Conservation (phyloP, 1,140 invertebrate species). For the Scaptodrosophila lebanonensis region DNA sequence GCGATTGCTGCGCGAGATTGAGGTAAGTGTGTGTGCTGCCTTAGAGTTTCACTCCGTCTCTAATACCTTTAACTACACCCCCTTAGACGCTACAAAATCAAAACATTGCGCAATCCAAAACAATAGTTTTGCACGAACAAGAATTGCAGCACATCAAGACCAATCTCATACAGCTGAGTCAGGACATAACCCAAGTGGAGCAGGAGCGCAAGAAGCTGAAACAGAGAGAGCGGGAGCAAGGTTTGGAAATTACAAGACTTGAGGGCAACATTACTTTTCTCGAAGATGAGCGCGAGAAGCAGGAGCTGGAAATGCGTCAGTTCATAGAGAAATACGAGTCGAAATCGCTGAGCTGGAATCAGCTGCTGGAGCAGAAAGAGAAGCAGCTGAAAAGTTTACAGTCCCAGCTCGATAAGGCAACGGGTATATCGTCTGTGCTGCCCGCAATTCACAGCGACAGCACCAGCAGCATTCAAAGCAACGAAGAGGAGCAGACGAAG, state of each 20-base stretch:
- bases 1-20: slow-evolving; percentile 66
- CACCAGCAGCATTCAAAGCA: slow-evolving; percentile 25
- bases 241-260: slow-evolving; percentile 49
- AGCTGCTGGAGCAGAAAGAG: slow-evolving; percentile 57
- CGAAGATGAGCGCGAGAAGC: slow-evolving; percentile 65
- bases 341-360: slow-evolving; percentile 49
- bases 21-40: slow-evolving; percentile 33
- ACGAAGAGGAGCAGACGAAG: slow-evolving; percentile 40
- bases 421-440: too few species aligned
- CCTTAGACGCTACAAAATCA: slow-evolving; percentile 63
- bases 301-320: slow-evolving; percentile 62
- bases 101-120: slow-evolving; percentile 66
- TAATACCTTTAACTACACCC: not conserved
- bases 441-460: slow-evolving; percentile 9
- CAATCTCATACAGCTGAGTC: slow-evolving; percentile 47
- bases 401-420: slow-evolving; percentile 24
- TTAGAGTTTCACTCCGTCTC: not conserved
- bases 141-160: slow-evolving; percentile 49
- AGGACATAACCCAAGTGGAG: slow-evolving; percentile 53
- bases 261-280: slow-evolving; percentile 66
- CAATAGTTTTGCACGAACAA: slow-evolving; percentile 57
- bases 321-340: slow-evolving; percentile 61
- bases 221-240: slow-evolving; percentile 41
- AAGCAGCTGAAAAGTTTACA: slow-evolving; percentile 46
- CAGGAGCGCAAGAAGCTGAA: slow-evolving; percentile 50